Conservation (phyloP, 2,797 vertebrate genomes). For the Enteromius paludinosus region DNA sequence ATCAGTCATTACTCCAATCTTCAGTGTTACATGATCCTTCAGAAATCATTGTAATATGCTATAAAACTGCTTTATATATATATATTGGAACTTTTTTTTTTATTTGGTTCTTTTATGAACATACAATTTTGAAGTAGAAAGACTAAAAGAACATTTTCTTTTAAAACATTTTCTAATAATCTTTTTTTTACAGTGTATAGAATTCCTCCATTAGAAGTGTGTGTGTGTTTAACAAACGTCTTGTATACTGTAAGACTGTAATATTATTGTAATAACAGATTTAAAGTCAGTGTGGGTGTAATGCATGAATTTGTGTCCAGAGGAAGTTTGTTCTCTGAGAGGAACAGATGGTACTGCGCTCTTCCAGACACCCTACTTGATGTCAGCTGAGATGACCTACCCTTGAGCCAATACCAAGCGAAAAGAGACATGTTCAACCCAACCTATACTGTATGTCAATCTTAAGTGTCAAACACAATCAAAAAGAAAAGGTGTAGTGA, state of each 20-base stretch:
- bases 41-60: background rate
- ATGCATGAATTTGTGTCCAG: conserved; percentile 25
- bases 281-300: conserved; percentile 16
- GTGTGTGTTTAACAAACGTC: background rate
- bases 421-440: conserved; percentile 4
- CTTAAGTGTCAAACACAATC: conserved; percentile 5
- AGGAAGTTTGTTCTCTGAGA: conserved; percentile 42
- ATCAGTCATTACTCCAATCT: background rate
- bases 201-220: background rate
- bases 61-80: no score
- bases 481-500: background rate
- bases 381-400: conserved; percentile 52
- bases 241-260: background rate
- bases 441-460: conserved; percentile 5
- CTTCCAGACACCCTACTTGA: conserved; percentile 56
- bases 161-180: background rate
- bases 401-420: conserved; percentile 31
- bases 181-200: background rate
- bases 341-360: conserved; percentile 58
- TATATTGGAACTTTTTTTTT: no score
- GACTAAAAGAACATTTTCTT: no score
- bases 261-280: background rate
- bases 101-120: no score
- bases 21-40: background rate
- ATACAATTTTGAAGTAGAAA: no score